A percentile compares a stretch with the other conserved stretches of the same genome.
These are phyloP conservation scores for Burhinus oedicnemus DNA, from an alignment of 2,113 vertebrate species.

Conservation along the genomic window DNA sequence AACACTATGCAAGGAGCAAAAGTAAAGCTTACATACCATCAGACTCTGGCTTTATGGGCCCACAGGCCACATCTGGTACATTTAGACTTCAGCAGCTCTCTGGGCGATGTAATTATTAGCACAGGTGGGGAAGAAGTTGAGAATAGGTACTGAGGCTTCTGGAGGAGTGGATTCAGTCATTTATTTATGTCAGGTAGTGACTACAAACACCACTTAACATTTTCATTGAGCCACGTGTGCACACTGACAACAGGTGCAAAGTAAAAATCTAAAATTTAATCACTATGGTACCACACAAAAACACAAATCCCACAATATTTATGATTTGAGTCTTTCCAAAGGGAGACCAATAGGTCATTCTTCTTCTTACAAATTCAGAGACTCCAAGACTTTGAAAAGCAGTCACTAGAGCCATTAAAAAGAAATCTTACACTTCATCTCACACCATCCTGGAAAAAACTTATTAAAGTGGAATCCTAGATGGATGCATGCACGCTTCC, in stretches of 20 bases:
- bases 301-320: not conserved
- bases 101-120: conserved; percentile 39
- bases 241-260: conserved; percentile 1
- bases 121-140: conserved; percentile 14
- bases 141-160: not conserved
- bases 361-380: not conserved
- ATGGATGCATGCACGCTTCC: not conserved
- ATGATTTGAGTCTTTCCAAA: not conserved
- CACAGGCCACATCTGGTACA: not conserved
- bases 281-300: not conserved
- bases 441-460: not conserved
- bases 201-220: not conserved
- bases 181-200: not conserved
- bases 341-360: not conserved
- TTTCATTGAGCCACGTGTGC: not conserved
- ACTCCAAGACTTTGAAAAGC: not conserved
- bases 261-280: not conserved
- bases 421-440: not conserved
- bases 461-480: not conserved
- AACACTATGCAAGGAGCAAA: not conserved
- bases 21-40: not conserved
- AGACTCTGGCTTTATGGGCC: not conserved
- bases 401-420: not conserved
- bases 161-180: not conserved
- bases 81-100: not conserved